These are phyloP conservation scores for Clupea harengus DNA, from an alignment of 2,113 vertebrate species.

Conservation along the genomic window DNA sequence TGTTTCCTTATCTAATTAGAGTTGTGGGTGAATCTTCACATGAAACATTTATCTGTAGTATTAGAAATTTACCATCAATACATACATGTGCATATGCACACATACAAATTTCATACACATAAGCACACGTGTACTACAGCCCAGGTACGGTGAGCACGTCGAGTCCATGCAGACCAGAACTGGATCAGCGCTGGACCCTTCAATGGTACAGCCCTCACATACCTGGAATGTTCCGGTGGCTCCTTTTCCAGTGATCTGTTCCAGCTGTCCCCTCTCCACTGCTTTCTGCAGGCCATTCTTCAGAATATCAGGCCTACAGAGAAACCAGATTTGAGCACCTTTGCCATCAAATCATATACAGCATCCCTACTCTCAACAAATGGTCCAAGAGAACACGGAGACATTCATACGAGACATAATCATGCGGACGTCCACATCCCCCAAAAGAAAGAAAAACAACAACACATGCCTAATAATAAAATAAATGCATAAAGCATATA, in stretches of 20 bases:
- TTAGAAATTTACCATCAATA: too few species aligned
- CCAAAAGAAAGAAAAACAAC: too few species aligned
- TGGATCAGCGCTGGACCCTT: neutral
- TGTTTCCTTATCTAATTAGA: too few species aligned
- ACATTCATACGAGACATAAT: too few species aligned
- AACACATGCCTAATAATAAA: too few species aligned
- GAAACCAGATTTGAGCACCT: neutral
- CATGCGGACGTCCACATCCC: too few species aligned
- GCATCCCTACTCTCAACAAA: neutral
- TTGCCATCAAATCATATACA: neutral
- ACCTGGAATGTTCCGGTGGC: conserved; percentile 97
- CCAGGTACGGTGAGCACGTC: neutral
- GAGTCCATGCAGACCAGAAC: neutral
- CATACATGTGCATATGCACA: too few species aligned
- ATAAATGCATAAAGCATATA: too few species aligned
- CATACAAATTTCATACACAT: neutral
- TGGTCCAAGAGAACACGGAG: too few species aligned
- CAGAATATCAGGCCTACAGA: conserved; percentile 85
- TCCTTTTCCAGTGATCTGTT: conserved; percentile 97
- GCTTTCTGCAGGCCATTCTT: conserved; percentile 91
- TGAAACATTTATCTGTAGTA: too few species aligned
- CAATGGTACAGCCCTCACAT: conserved; percentile 11
- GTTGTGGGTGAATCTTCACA: too few species aligned
- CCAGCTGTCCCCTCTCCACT: conserved; percentile 91
- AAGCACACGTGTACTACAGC: neutral